phyloP scores from a whole-genome alignment of 2,888 invertebrate species.

The Lasioglossum leucozonium region DNA sequence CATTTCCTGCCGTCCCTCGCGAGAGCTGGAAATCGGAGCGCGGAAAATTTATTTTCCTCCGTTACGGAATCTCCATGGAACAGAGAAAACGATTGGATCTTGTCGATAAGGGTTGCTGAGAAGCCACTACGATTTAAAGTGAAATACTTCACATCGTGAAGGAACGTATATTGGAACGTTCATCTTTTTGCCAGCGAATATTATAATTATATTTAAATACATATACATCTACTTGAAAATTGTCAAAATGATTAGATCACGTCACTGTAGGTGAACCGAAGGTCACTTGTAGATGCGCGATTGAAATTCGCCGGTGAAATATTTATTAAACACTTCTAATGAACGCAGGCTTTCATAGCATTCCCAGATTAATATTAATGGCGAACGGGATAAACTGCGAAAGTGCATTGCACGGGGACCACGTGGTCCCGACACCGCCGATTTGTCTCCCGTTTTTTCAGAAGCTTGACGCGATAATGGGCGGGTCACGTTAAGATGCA shows the following conservation, averaged over 20 bases:
- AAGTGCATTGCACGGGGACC: neutral
- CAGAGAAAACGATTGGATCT: neutral
- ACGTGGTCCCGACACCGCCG: neutral
- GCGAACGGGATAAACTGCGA: neutral
- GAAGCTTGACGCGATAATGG: conserved; percentile 36
- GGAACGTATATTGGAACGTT: neutral
- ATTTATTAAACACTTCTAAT: neutral
- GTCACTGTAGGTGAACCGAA: too few species aligned
- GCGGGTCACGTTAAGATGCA: conserved; percentile 44
- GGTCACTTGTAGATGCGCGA: too few species aligned
- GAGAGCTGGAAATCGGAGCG: fast-evolving
- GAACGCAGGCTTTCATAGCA: neutral
- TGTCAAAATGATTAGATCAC: too few species aligned
- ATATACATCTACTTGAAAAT: too few species aligned
- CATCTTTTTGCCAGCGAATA: neutral
- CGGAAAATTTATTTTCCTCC: conserved; percentile 3
- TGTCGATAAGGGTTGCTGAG: neutral
- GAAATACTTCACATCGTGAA: neutral
- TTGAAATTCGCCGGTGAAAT: too few species aligned
- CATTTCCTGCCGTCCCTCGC: neutral
- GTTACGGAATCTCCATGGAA: neutral
- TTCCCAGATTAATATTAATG: neutral
- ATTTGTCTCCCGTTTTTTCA: conserved; percentile 27
- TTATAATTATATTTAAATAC: too few species aligned
- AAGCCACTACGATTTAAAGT: neutral